A percentile compares a stretch with the other conserved stretches of the same genome.
Evolutionary conservation across 2,888 invertebrate genomes (phyloP).

Genomic region (Monochamus alternatus): DNA sequence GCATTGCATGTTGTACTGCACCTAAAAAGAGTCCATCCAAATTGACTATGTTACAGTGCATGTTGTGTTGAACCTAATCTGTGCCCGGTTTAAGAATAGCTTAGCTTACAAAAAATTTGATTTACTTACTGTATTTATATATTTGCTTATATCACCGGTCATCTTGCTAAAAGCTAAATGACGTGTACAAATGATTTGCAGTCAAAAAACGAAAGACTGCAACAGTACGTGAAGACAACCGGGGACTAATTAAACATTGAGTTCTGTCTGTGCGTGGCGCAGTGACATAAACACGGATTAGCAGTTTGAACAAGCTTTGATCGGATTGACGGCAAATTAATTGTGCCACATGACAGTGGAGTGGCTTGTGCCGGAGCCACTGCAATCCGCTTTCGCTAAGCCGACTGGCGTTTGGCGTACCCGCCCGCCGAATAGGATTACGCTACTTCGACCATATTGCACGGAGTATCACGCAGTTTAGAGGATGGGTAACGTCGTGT

Average conservation of each 20-base stretch:
- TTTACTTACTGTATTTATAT: no score
- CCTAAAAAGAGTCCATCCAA: no score
- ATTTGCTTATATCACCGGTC: no score
- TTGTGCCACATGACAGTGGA: constrained; percentile 67
- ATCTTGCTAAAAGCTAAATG: neutral
- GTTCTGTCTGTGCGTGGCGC: constrained; percentile 55
- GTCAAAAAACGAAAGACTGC: constrained; percentile 4
- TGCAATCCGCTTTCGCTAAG: constrained; percentile 69
- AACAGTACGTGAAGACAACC: constrained; percentile 25
- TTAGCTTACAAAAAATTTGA: no score
- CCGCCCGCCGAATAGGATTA: constrained; percentile 61
- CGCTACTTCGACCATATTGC: constrained; percentile 51
- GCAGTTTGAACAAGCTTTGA: constrained; percentile 67
- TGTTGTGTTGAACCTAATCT: no score
- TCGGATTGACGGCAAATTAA: constrained; percentile 70
- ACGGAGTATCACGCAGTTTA: constrained; percentile 30
- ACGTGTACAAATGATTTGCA: constrained; percentile 14
- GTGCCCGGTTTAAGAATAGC: no score
- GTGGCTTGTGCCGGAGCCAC: constrained; percentile 62
- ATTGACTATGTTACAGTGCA: no score
- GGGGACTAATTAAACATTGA: constrained; percentile 61
- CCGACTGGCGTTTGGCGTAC: constrained; percentile 58
- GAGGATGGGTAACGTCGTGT: neutral
- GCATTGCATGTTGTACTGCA: no score
- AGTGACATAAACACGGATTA: constrained; percentile 68